Base-by-base conservation (phyloP, 1,140 invertebrate species). In the Oncopeltus fasciatus region DNA sequence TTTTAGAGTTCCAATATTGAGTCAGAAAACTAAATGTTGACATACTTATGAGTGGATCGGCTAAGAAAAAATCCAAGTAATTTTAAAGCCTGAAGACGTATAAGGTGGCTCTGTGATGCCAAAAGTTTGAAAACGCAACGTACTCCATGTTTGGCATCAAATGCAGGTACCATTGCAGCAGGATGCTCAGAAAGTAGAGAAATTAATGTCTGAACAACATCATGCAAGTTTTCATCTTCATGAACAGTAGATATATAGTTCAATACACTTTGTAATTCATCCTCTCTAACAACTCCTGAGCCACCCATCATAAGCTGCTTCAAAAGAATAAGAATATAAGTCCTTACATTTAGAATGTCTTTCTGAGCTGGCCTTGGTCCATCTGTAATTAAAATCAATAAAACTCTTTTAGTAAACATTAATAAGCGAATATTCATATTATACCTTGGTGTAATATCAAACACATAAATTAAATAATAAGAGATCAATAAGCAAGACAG, bases 101-200 rank as follows among this genome's bases (percentile, higher is more conserved):
- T 95, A 44, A 94, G 76, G 77, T 98, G 95, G 77, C 90, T 96
- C 66, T 93, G 87, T 2, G 95, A 94, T 16, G 90, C 88, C 38
- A 99, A 74, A 33, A 99, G 76, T 76, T 99, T 99, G 77, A 98
- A 99, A 63, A 99, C 91, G 43, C 92, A 93, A 70, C 92, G 80
- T 16, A 98, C 87, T 60, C 95, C 96, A 69, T 93, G 87, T 80
- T 98, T 98, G 38, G 86, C 84, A 77, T 99, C 96, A 76, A 99
- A 99, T 51, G 94, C 92, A 56, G 95, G 95, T 63, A 99, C 94
- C 90, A 99, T 95, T 1, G 93, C 95, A 53, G 94, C 90, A 0
- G 96, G 95, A 75, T 98, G 93, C 73, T 99, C 95, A 4, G 92
- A 92, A 90, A 98, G 96, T 43, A 99, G 77, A 1, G 90, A 89